Conservation (phyloP, 2,888 invertebrate genomes). For the Euproctis similis region DNA sequence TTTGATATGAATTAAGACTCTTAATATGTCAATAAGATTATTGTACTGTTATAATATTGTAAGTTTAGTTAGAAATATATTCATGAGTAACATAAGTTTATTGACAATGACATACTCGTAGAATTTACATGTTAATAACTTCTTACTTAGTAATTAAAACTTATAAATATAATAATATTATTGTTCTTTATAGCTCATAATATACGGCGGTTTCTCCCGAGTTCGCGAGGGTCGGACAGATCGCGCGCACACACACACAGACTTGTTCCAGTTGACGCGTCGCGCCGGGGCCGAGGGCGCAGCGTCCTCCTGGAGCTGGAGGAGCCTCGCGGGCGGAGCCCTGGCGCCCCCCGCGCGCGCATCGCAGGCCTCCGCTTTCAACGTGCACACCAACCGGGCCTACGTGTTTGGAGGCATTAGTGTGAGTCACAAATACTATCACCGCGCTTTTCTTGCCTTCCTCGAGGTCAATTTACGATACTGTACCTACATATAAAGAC, state of each 20-base stretch:
- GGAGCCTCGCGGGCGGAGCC: conserved; percentile 28
- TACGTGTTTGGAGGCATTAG: conserved; percentile 91
- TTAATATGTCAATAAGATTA: too few species aligned
- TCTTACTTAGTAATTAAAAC: too few species aligned
- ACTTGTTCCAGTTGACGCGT: conserved; percentile 49
- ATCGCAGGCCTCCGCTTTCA: conserved; percentile 79
- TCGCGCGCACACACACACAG: conserved; percentile 57
- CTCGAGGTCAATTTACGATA: too few species aligned
- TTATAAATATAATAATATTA: too few species aligned
- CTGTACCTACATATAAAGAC: too few species aligned
- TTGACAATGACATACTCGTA: background rate
- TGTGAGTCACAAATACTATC: too few species aligned
- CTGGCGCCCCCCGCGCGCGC: conserved; percentile 84
- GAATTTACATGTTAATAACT: too few species aligned
- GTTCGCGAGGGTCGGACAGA: conserved; percentile 55
- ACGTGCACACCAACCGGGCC: conserved; percentile 78
- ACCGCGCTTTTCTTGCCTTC: too few species aligned
- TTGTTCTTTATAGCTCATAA: conserved; percentile 36
- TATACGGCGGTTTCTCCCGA: conserved; percentile 68
- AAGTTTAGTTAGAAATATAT: too few species aligned
- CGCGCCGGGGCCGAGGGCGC: conserved; percentile 9
- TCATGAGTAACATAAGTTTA: too few species aligned
- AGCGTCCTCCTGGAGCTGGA: conserved; percentile 40
- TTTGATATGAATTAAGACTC: too few species aligned
- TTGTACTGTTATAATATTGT: too few species aligned